Base-by-base conservation (phyloP, 2,797 vertebrate genomes). In the Salarias fasciatus region DNA sequence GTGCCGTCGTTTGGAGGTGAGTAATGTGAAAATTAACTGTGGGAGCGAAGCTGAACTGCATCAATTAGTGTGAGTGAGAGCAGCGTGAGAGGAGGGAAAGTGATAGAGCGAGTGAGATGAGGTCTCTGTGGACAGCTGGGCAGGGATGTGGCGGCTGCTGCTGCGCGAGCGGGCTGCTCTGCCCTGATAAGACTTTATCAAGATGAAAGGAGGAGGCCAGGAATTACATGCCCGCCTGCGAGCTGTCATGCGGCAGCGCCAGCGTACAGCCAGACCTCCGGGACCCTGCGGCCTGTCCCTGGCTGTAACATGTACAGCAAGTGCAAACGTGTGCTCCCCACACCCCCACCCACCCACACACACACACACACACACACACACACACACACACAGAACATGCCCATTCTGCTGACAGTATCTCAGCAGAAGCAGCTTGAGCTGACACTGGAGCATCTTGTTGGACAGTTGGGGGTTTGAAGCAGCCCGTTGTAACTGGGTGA, bases 171-270 rank as follows among this genome's bases (percentile, higher is more conserved):
- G 43, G 77, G 78, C 92, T 93, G 92, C 82, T 84, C 71, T 67
- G 81, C 84, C 54, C 75, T 88, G 92, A 93, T 93, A 93, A 93
- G 89, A 67, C 37, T 53, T 87, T 92, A 93, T 93, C 92, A 87
- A 90, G 92, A 92, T 92, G 79, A 78, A 68, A 87, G 85, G 75
- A 82, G 66, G 82, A 89, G 89, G 84, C 82, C 82, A 85, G 82
- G 82, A 89, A 89, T 88, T 67, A 77, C 61, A 72, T 65, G 66
- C 63, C 77, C 8, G 33, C 61, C 7, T 24, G 41, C 74, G 68
- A 50, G 2, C 56, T 79, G 81, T 62, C 67, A 69, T 33, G 49
- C 50, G 77, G 45, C 54, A 41, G 57, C n/a, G n/a, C n/a, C n/a
- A n/a, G n/a, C n/a, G n/a, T n/a, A n/a, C 18, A 24, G 18, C 24